Conservation (phyloP, 1,140 invertebrate genomes). For the Cydia splendana region DNA sequence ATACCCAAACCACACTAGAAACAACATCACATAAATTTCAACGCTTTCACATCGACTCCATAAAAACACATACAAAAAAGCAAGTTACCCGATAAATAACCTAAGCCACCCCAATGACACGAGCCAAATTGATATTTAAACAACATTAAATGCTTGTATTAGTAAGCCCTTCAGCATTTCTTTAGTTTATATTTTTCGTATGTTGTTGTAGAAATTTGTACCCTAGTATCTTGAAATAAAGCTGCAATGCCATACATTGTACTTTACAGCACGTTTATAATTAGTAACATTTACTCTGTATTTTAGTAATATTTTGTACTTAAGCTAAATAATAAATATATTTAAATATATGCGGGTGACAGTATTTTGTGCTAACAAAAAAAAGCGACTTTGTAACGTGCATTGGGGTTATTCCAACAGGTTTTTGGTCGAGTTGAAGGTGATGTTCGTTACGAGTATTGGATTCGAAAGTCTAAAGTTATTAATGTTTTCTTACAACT, state of each 20-base stretch:
- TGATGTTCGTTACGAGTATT: no score
- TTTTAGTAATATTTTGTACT: no score
- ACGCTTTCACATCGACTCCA: slow-evolving; percentile 8
- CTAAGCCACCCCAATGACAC: slow-evolving; percentile 5
- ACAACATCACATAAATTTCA: slow-evolving; percentile 7
- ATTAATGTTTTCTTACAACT: no score
- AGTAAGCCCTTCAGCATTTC: slow-evolving; percentile 1
- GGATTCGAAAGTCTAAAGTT: no score
- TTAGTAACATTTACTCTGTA: no score
- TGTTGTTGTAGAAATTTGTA: not conserved
- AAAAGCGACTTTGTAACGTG: not conserved
- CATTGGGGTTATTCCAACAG: no score
- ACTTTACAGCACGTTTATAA: no score
- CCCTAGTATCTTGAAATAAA: not conserved
- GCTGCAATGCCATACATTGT: not conserved
- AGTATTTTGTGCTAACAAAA: no score
- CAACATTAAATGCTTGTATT: slow-evolving; percentile 19
- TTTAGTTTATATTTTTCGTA: not conserved
- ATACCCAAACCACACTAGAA: slow-evolving; percentile 6
- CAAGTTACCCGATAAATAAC: slow-evolving; percentile 7
- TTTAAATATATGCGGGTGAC: no score
- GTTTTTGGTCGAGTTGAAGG: no score
- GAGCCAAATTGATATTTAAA: slow-evolving; percentile 29
- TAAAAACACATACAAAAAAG: not conserved
- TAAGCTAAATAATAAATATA: no score